phyloP scores from a whole-genome alignment of 2,797 vertebrate genomes.

The Emys orbicularis region DNA sequence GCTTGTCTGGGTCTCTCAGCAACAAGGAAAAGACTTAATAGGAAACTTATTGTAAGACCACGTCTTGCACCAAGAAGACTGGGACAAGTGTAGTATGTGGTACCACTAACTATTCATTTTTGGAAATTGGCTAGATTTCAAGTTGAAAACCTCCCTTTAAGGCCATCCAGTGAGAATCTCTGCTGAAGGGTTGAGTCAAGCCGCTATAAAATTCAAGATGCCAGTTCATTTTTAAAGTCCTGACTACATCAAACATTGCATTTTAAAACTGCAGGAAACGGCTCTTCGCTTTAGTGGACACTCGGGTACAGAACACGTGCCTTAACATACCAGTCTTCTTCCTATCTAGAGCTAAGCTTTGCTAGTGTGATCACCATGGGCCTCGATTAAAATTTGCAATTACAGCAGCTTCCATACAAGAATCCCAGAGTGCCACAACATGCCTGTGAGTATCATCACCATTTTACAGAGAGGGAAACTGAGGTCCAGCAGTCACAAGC shows the following conservation, averaged over 20 bases:
- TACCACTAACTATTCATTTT: background rate
- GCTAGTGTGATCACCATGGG: background rate
- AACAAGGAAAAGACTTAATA: background rate
- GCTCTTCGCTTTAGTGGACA: background rate
- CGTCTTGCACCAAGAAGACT: background rate
- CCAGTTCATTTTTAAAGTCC: background rate
- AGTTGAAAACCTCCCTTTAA: background rate
- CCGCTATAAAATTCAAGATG: background rate
- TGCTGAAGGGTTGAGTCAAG: background rate
- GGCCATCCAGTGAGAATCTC: background rate
- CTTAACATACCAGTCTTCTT: background rate
- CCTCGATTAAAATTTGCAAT: background rate
- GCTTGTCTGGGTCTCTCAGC: background rate
- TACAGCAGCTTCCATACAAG: background rate
- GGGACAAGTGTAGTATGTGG: background rate
- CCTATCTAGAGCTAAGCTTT: background rate
- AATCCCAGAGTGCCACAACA: background rate
- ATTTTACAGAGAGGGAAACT: background rate
- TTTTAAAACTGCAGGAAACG: background rate
- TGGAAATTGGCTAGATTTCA: background rate
- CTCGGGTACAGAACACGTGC: background rate
- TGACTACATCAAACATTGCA: accelerated
- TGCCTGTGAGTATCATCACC: background rate
- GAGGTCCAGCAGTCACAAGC: background rate
- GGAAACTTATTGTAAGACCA: accelerated